These are phyloP conservation scores for Grammomys surdaster DNA, from an alignment of 2,113 vertebrate genomes.

Conservation along the genomic window DNA sequence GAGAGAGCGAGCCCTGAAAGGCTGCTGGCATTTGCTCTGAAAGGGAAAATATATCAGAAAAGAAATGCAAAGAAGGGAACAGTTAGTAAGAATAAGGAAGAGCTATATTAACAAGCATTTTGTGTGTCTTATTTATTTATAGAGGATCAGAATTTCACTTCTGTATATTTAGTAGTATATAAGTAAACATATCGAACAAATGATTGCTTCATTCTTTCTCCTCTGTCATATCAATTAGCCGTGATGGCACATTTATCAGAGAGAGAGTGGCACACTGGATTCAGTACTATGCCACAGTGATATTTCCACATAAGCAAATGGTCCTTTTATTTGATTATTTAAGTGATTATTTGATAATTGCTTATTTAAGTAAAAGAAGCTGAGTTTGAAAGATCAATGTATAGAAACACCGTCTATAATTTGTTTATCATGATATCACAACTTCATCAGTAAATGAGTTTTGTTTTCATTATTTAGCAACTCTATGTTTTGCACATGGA, in stretches of 20 bases:
- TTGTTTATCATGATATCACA: not conserved
- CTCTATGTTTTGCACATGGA: not conserved
- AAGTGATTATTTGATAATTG: not conserved
- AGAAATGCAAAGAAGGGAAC: not conserved
- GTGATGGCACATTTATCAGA: not conserved
- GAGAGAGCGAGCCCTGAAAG: not conserved
- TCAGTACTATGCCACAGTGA: not conserved
- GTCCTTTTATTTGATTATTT: not conserved
- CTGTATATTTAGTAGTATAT: not conserved
- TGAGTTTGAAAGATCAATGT: not conserved
- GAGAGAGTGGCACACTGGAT: not conserved
- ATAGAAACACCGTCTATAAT: not conserved
- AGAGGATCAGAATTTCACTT: not conserved
- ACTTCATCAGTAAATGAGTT: not conserved
- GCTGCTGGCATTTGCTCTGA: not conserved
- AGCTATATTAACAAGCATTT: not conserved
- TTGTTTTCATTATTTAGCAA: constrained; percentile 42
- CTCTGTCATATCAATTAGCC: not conserved
- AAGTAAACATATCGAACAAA: constrained; percentile 21
- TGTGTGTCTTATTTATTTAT: constrained; percentile 13
- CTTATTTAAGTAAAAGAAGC: not conserved
- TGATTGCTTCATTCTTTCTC: not conserved
- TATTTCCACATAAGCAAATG: not conserved
- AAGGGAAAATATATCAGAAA: constrained; percentile 12
- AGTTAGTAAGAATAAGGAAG: constrained; percentile 32